phyloP scores from a whole-genome alignment of 2,113 vertebrate genomes.

The Brienomyrus brachyistius region DNA sequence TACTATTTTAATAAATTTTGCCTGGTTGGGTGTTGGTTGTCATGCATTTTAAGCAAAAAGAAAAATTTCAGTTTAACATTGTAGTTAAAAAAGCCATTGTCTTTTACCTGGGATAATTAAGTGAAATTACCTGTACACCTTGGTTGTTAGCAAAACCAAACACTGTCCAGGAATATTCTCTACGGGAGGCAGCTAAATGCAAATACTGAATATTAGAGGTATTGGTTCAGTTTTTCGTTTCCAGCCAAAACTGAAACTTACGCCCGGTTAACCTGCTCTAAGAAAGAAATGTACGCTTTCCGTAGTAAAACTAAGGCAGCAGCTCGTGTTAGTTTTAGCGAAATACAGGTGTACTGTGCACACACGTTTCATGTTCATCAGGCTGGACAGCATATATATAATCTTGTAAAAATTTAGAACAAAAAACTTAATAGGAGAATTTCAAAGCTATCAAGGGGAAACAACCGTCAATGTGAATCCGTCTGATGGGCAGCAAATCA shows the following conservation, averaged over 20 bases:
- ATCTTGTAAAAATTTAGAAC: neutral
- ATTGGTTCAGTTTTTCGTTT: neutral
- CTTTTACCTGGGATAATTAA: neutral
- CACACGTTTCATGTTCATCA: neutral
- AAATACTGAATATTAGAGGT: neutral
- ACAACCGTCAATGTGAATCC: neutral
- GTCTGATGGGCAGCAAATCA: neutral
- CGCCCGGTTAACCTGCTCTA: neutral
- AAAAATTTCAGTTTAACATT: neutral
- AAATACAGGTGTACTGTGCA: neutral
- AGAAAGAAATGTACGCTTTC: neutral
- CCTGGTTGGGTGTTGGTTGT: neutral
- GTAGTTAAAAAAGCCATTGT: neutral
- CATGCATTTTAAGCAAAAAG: neutral
- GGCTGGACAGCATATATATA: neutral
- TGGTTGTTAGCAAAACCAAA: neutral
- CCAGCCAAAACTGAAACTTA: neutral
- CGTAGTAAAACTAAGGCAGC: neutral
- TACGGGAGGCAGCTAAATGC: neutral
- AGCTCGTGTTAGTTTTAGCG: neutral
- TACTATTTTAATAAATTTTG: neutral
- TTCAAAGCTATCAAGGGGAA: neutral
- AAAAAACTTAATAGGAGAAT: neutral
- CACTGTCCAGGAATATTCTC: neutral
- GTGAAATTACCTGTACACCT: neutral